Evolutionary conservation across 1,140 invertebrate genomes (phyloP).

Genomic region (Solenopsis fugax): DNA sequence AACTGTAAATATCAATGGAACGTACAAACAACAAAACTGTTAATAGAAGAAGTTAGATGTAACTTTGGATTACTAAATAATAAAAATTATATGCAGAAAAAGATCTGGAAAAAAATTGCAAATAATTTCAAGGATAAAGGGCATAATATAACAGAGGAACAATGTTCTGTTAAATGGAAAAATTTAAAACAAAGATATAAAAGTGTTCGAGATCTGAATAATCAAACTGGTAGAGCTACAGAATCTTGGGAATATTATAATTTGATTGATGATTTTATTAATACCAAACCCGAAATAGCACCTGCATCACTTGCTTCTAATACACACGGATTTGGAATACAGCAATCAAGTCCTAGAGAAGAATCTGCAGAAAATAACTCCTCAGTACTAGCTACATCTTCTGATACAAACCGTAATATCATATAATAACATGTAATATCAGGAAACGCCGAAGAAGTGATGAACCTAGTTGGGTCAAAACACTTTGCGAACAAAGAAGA

Average conservation of each 20-base stretch:
- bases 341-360: no score
- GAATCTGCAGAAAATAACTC: no score
- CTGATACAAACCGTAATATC: no score
- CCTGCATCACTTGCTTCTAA: constrained; percentile 10
- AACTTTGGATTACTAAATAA: neutral
- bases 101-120: constrained; percentile 3
- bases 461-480: no score
- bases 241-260: constrained; percentile 21
- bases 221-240: constrained; percentile 21
- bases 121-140: constrained; percentile 13
- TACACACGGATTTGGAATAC: constrained; percentile 23
- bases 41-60: constrained; percentile 22
- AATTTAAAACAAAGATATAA: constrained; percentile 24
- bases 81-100: neutral
- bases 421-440: no score
- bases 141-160: constrained; percentile 3
- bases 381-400: no score
- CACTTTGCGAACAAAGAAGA: no score
- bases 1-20: constrained; percentile 10
- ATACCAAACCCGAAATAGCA: neutral
- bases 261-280: constrained; percentile 8
- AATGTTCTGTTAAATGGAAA: constrained; percentile 14
- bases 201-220: neutral
- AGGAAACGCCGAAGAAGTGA: no score
- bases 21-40: neutral